Evolutionary conservation across 2,888 invertebrate genomes (phyloP).

Genomic region (Agonopterix subpropinquella): DNA sequence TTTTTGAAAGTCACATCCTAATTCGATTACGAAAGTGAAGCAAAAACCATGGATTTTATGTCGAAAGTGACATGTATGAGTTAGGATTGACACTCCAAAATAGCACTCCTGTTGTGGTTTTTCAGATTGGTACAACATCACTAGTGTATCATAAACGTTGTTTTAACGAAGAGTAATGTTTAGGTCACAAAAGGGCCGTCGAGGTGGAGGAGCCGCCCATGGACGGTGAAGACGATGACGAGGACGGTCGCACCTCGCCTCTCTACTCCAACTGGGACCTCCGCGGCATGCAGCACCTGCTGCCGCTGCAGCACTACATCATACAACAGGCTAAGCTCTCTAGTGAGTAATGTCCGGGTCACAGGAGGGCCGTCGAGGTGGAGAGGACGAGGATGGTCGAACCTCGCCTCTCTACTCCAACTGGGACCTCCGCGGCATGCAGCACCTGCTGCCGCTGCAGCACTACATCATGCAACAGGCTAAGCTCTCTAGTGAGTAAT

Average conservation of each 20-base stretch:
- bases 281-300: constrained; percentile 81
- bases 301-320: constrained; percentile 91
- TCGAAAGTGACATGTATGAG: too few species aligned
- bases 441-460: constrained; percentile 88
- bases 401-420: constrained; percentile 82
- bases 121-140: too few species aligned
- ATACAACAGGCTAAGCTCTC: constrained; percentile 89
- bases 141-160: too few species aligned
- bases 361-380: constrained; percentile 48
- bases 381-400: constrained; percentile 75
- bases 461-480: constrained; percentile 93
- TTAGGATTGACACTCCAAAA: too few species aligned
- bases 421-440: constrained; percentile 81
- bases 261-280: constrained; percentile 84
- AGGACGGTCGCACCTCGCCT: constrained; percentile 77
- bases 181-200: constrained; percentile 54
- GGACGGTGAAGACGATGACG: constrained; percentile 71
- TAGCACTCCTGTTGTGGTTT: too few species aligned
- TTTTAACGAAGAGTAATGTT: neutral
- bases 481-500: constrained; percentile 78
- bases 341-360: constrained; percentile 63
- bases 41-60: too few species aligned
- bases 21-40: too few species aligned
- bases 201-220: constrained; percentile 41
- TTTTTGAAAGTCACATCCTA: too few species aligned